Evolutionary conservation across 2,888 invertebrate species (phyloP).

Genomic region (Monoplex corrugatus): DNA sequence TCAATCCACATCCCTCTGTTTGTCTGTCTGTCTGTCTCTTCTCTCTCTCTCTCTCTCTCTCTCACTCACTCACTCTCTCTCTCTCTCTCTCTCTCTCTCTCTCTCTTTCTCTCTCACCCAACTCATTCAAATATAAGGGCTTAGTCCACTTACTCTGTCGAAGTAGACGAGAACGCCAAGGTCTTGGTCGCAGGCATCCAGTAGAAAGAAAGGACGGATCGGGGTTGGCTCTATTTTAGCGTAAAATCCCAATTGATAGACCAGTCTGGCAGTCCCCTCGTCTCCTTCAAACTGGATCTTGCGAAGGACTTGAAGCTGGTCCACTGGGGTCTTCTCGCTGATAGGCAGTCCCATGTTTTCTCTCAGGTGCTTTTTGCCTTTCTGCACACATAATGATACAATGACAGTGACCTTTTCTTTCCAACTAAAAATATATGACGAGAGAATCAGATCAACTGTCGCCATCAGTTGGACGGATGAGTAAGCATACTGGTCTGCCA

Average conservation of each 20-base stretch:
- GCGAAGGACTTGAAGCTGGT: background rate
- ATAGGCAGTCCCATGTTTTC: background rate
- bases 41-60: background rate
- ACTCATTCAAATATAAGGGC: background rate
- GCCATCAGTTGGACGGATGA: too few relatives aligned
- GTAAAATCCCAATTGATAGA: conserved; percentile 48
- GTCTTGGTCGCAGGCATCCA: conserved; percentile 59
- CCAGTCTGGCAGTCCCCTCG: conserved; percentile 24
- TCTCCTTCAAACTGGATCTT: conserved; percentile 28
- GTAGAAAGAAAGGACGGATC: conserved; percentile 61
- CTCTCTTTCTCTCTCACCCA: background rate
- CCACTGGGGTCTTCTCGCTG: background rate
- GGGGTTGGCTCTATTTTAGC: conserved; percentile 29
- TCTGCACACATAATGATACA: conserved; percentile 4
- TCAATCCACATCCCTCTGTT: too few relatives aligned
- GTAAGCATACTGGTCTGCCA: too few relatives aligned
- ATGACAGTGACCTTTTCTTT: background rate
- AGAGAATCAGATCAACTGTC: too few relatives aligned
- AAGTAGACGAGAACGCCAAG: conserved; percentile 33
- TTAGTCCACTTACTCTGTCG: conserved; percentile 26
- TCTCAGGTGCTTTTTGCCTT: background rate
- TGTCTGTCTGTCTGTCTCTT: too few relatives aligned
- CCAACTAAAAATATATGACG: too few relatives aligned
- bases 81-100: background rate
- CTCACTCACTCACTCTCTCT: background rate